A percentile compares a stretch with the other conserved stretches of the same genome.
Evolutionary conservation across 2,888 invertebrate genomes (phyloP).

Genomic region (Petrolisthes manimaculis): DNA sequence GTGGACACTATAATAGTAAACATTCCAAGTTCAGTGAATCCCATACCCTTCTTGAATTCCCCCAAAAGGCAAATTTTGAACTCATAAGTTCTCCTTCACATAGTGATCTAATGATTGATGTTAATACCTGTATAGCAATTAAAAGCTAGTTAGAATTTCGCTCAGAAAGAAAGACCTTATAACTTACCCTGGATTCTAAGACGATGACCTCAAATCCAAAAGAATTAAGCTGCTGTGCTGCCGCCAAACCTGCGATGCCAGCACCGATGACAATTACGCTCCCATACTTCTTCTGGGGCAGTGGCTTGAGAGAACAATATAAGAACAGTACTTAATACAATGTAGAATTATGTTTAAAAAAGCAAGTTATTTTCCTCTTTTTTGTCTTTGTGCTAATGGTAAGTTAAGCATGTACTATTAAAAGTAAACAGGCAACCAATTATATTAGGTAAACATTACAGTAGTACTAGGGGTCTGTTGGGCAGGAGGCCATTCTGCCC

Average conservation of each 20-base stretch:
- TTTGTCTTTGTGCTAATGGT: too few relatives aligned
- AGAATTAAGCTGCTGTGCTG: slow-evolving; percentile 92
- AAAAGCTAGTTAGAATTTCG: too few relatives aligned
- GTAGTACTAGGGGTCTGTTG: too few relatives aligned
- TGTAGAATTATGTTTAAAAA: neutral
- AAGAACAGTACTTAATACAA: neutral
- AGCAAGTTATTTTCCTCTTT: too few relatives aligned
- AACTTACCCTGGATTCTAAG: slow-evolving; percentile 72
- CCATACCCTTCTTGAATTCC: neutral
- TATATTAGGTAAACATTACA: too few relatives aligned
- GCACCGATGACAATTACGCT: slow-evolving; percentile 74
- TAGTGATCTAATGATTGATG: too few relatives aligned
- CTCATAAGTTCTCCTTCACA: neutral
- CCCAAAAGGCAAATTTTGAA: neutral
- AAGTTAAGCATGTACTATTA: too few relatives aligned
- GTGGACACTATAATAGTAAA: too few relatives aligned
- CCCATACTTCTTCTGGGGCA: slow-evolving; percentile 71
- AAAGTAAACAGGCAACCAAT: too few relatives aligned
- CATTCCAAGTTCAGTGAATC: too few relatives aligned
- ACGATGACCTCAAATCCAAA: slow-evolving; percentile 97
- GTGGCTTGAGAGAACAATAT: slow-evolving; percentile 68
- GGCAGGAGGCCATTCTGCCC: too few relatives aligned
- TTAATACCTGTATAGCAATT: too few relatives aligned
- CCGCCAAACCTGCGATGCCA: slow-evolving; percentile 94
- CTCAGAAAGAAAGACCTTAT: neutral